Evolutionary conservation across 2,113 vertebrate species (phyloP).

Genomic region (Semnornis frantzii): DNA sequence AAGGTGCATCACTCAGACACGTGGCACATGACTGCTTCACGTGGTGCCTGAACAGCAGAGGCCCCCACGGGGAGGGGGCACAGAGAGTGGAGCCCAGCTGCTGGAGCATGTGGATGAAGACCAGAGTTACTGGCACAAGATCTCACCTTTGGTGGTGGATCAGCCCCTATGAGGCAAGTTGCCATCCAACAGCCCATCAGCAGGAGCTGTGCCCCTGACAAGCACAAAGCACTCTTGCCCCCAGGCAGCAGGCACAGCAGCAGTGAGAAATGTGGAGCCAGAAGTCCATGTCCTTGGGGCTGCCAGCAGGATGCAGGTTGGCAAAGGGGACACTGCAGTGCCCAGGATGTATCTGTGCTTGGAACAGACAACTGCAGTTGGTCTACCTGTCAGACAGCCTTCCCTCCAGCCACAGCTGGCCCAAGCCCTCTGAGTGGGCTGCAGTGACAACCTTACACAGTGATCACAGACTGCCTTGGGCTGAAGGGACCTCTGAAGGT

Average conservation of each 20-base stretch:
- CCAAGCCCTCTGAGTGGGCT: fast-evolving
- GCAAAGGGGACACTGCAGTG: background rate
- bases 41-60: background rate
- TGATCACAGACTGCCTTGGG: background rate
- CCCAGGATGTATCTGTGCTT: background rate
- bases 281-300: background rate
- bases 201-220: background rate
- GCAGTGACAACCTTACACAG: background rate
- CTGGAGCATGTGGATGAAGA: background rate
- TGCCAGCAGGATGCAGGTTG: background rate
- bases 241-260: background rate
- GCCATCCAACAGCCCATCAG: no score
- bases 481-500: no score
- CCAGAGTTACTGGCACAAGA: background rate
- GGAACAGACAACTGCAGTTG: background rate
- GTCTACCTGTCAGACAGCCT: fast-evolving
- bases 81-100: background rate
- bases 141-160: background rate
- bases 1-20: background rate
- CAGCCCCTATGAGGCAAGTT: fast-evolving
- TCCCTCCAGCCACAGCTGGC: background rate
- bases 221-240: background rate
- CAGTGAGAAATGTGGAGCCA: background rate
- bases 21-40: background rate
- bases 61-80: fast-evolving